These are phyloP conservation scores for Cancer borealis DNA, from an alignment of 2,888 invertebrate species.

Conservation along the genomic window DNA sequence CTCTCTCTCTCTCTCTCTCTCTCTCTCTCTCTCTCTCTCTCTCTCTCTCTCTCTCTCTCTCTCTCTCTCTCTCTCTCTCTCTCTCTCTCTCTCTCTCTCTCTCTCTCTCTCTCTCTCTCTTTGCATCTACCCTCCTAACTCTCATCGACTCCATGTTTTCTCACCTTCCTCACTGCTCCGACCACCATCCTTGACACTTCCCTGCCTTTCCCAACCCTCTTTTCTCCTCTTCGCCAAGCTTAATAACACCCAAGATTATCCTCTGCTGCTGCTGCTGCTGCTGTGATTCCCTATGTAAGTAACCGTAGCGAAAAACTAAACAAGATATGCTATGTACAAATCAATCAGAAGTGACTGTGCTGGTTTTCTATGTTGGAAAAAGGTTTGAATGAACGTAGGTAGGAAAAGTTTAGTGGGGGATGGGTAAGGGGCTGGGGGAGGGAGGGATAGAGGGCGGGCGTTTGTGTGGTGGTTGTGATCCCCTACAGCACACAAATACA, in stretches of 20 bases:
- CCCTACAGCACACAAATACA: not conserved
- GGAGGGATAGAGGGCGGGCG: not conserved
- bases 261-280: not conserved
- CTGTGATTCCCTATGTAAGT: not conserved
- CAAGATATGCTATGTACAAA: not conserved
- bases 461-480: not conserved
- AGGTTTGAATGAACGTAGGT: not conserved
- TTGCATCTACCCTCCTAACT: not conserved
- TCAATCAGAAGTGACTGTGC: not conserved
- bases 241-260: not conserved
- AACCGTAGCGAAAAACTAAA: not conserved
- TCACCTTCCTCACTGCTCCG: not conserved
- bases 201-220: not conserved
- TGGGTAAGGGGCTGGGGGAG: not conserved
- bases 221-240: not conserved
- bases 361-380: not conserved
- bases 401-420: not conserved
- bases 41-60: conserved; percentile 16
- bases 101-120: conserved; percentile 30
- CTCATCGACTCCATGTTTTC: not conserved
- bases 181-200: not conserved
- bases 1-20: conserved; percentile 24
- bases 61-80: not conserved
- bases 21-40: conserved; percentile 49
- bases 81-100: conserved; percentile 48